phyloP scores from a whole-genome alignment of 2,797 vertebrate genomes.

The Rhynchonycteris naso region DNA sequence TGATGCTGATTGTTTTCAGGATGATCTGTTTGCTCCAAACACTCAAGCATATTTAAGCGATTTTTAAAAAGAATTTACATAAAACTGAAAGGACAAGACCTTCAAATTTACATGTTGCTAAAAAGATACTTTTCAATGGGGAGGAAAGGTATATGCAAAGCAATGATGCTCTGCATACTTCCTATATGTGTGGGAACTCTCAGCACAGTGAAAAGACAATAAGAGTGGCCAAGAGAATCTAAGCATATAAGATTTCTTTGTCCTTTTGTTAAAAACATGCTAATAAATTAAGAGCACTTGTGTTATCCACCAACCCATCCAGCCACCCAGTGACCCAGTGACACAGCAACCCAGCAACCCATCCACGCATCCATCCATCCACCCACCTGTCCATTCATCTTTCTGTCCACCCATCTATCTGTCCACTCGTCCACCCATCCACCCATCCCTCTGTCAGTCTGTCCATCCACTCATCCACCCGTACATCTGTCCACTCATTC shows the following conservation, averaged over 20 bases:
- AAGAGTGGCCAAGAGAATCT: not conserved
- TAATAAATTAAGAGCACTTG: not conserved
- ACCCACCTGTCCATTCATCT: fast-evolving
- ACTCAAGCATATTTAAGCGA: not conserved
- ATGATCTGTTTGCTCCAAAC: not conserved
- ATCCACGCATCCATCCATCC: not conserved
- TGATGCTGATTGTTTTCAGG: not conserved
- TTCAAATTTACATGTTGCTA: not conserved
- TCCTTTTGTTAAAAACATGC: not conserved
- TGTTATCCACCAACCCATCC: not conserved
- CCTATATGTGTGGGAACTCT: not conserved
- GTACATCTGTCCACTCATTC: not conserved
- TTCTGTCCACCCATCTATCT: not conserved
- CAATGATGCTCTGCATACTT: not conserved
- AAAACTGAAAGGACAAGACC: constrained; percentile 14
- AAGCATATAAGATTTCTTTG: not conserved
- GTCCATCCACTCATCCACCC: not conserved
- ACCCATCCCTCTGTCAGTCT: no score
- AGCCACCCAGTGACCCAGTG: no score
- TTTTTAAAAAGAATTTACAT: not conserved
- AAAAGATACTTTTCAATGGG: not conserved
- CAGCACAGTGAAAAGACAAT: not conserved
- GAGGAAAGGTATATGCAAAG: not conserved
- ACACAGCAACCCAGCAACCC: no score
- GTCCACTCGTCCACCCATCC: not conserved